phyloP scores from a whole-genome alignment of 2,113 vertebrate genomes.

The Thinocorus orbignyianus region DNA sequence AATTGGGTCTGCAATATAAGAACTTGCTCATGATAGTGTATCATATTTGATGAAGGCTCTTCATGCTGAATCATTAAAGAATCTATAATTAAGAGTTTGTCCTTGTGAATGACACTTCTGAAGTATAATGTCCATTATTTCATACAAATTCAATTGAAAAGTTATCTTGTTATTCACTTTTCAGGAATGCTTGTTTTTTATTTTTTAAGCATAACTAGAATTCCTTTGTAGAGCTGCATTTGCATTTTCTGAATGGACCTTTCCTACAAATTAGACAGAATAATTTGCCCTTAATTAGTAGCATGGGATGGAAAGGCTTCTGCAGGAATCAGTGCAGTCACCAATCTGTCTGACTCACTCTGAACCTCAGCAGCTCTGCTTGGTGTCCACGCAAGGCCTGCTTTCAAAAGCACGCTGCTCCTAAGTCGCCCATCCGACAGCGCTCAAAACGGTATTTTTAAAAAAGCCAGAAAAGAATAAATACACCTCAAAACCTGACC shows the following conservation, averaged over 20 bases:
- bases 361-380: background rate
- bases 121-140: background rate
- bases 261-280: background rate
- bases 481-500: rapidly evolving
- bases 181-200: background rate
- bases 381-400: background rate
- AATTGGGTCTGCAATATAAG: background rate
- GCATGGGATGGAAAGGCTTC: background rate
- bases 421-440: background rate
- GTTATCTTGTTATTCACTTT: background rate
- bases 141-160: background rate
- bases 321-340: background rate
- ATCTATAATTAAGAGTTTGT: background rate
- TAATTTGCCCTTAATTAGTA: background rate
- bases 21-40: background rate
- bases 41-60: background rate
- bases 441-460: background rate
- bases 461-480: background rate
- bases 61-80: background rate
- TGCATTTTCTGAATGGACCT: background rate
- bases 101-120: background rate
- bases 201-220: background rate
- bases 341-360: background rate
- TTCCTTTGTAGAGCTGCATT: background rate
- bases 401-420: too few relatives aligned